Evolutionary conservation across 2,888 invertebrate species (phyloP), one percentile per base, ranked within the genome.

Genomic region (Chesias legatella): DNA sequence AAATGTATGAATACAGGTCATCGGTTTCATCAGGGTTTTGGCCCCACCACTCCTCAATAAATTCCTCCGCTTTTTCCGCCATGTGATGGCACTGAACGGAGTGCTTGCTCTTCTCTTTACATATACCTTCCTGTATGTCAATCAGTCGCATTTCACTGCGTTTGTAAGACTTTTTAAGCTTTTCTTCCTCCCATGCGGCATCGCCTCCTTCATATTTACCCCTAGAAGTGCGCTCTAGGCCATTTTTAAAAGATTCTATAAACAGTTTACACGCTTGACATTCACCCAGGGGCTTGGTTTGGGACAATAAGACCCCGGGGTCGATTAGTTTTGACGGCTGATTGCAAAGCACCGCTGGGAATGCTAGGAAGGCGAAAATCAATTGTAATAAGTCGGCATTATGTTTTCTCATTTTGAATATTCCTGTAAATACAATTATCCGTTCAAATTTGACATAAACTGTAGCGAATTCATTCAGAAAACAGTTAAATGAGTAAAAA

Each of bases 171-270:
- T 93, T 92, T 52, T 94, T 93, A 35, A 95, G 79, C 58, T 95
- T 95, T 65, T 95, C 93, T 73, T 96, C 95, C 71, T 98, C 98
- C 96, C 97, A 98, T 3, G 95, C 96, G 0, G 96, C 92, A 73
- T 98, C 97, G 0, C 98, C 98, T 2, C 98, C 98, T 60, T 95
- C 97, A 79, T 94, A 97, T 74, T 96, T 96, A 7, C 94, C 95
- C 58, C 95, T 91, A n/a, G 93, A 88, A 0, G 97, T 98, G 54
- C 90, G 90, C 48, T 94, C 93, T 52, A 98, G 82, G 1, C 96
- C 97, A 91, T 91, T 91, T 67, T 92, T 90, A 62, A 96, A 95
- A 0, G 95, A 95, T 20, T 93, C 91, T 1, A 92, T 90, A 35
- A 95, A 90, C 51, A 91, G 70, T 67, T 90, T 93, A 70, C 96